Percentiles rank a stretch among this genome's conserved stretches.
These are phyloP conservation scores for Chaetodon auriga DNA, from an alignment of 2,113 vertebrate genomes.

Conservation along the genomic window DNA sequence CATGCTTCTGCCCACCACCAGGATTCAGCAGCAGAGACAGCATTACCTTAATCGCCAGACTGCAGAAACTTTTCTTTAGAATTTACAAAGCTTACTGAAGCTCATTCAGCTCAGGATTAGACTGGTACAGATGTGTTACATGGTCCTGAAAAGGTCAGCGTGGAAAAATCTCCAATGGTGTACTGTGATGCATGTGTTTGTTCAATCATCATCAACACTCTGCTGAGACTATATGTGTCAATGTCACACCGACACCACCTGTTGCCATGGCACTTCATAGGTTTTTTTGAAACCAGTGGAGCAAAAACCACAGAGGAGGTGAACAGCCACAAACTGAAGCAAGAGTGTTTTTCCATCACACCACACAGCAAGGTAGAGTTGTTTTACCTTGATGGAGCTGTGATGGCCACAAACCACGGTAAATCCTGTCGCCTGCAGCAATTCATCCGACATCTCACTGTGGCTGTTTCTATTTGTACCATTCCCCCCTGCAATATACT, in stretches of 20 bases:
- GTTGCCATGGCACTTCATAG: neutral
- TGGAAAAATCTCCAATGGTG: neutral
- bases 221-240: neutral
- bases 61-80: neutral
- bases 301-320: too few relatives aligned
- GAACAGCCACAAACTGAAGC: too few relatives aligned
- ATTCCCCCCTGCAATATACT: too few relatives aligned
- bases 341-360: too few relatives aligned
- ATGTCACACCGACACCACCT: neutral
- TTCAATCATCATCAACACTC: neutral
- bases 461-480: neutral
- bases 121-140: too few relatives aligned
- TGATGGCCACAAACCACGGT: neutral
- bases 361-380: neutral
- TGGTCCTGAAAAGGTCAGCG: neutral
- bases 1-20: neutral
- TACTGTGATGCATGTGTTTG: neutral
- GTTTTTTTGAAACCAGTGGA: too few relatives aligned
- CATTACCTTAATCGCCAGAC: neutral
- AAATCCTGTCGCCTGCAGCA: neutral
- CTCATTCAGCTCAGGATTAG: neutral
- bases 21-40: neutral
- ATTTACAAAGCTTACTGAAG: neutral
- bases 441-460: neutral
- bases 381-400: neutral